A percentile compares a stretch with the other conserved stretches of the same genome.
These are phyloP conservation scores for Panulirus ornatus DNA, from an alignment of 1,140 invertebrate species.

Conservation along the genomic window DNA sequence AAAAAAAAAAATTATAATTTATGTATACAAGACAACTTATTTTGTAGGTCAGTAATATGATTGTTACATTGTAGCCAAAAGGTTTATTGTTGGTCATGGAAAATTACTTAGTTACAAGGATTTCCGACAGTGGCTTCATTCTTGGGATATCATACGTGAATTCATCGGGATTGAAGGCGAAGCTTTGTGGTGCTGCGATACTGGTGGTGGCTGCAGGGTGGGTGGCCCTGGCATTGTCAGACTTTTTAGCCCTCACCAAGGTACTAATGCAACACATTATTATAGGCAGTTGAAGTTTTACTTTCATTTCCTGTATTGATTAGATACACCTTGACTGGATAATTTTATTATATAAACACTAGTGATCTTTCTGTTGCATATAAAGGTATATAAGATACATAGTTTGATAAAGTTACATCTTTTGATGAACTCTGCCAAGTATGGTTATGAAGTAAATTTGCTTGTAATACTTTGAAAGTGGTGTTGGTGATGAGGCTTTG, in stretches of 20 bases:
- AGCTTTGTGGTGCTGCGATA: constrained; percentile 17
- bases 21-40: too few relatives aligned
- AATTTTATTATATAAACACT: too few relatives aligned
- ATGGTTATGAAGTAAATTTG: too few relatives aligned
- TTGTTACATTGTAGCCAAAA: background rate
- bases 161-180: background rate
- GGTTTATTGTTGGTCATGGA: too few relatives aligned
- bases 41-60: background rate
- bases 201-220: constrained; percentile 32
- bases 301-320: background rate
- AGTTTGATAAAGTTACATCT: too few relatives aligned
- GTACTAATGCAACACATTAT: background rate
- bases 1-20: too few relatives aligned
- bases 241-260: constrained; percentile 31
- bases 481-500: too few relatives aligned
- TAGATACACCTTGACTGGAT: too few relatives aligned
- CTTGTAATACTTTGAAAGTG: too few relatives aligned
- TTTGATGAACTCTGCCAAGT: too few relatives aligned
- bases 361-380: too few relatives aligned
- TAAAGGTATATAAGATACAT: too few relatives aligned
- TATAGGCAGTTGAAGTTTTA: background rate
- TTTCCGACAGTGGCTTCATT: constrained; percentile 41
- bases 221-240: constrained; percentile 20
- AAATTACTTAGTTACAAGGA: background rate
- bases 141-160: constrained; percentile 20